phyloP scores from a whole-genome alignment of 1,140 invertebrate genomes.

The Gyrodactylus bullatarudis region DNA sequence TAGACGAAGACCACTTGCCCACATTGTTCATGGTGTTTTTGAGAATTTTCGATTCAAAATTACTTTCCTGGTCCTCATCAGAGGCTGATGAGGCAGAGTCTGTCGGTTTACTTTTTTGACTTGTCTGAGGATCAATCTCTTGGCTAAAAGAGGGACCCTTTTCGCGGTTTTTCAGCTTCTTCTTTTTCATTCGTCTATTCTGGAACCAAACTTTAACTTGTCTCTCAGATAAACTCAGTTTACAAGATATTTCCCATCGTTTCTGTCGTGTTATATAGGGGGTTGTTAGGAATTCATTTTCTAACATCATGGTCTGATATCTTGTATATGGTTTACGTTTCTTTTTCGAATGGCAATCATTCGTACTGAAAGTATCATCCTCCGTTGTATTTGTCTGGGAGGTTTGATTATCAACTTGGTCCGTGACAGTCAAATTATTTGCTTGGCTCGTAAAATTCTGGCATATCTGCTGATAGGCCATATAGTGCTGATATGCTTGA shows the following conservation, averaged over 20 bases:
- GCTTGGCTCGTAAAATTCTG: not conserved
- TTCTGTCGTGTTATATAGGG: conserved; percentile 32
- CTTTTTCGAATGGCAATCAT: conserved; percentile 12
- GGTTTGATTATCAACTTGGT: not conserved
- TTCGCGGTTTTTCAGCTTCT: conserved; percentile 31
- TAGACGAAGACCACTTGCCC: too few relatives aligned
- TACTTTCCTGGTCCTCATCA: too few relatives aligned
- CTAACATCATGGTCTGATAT: conserved; percentile 34
- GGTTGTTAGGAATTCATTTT: conserved; percentile 31
- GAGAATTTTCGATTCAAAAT: too few relatives aligned
- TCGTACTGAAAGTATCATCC: not conserved
- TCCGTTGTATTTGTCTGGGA: not conserved
- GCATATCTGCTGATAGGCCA: not conserved
- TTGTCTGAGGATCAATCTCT: too few relatives aligned
- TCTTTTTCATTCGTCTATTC: conserved; percentile 90
- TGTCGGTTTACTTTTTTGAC: too few relatives aligned
- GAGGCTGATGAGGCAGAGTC: too few relatives aligned
- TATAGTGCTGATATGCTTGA: not conserved
- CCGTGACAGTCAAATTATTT: not conserved
- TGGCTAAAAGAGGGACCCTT: too few relatives aligned
- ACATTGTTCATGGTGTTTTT: too few relatives aligned
- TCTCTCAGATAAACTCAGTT: conserved; percentile 48
- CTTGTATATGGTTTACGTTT: conserved; percentile 61
- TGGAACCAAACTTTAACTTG: conserved; percentile 47
- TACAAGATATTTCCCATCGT: conserved; percentile 57